Conservation (phyloP, 2,888 invertebrate species). For the Apotomis turbidana region DNA sequence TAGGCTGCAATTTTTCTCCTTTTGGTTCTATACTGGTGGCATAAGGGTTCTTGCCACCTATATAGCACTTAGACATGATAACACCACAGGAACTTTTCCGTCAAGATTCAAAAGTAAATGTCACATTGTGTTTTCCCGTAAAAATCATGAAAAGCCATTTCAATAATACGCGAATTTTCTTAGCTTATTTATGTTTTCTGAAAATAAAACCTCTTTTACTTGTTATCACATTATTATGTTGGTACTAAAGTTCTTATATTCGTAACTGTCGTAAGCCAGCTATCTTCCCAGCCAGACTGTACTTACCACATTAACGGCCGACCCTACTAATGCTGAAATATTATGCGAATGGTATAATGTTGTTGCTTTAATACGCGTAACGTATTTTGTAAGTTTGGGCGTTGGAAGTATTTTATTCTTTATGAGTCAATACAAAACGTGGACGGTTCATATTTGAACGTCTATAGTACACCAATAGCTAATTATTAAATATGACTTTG, state of each 20-base stretch:
- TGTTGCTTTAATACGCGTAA: conserved; percentile 10
- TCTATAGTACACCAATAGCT: too few relatives aligned
- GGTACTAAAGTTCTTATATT: conserved; percentile 28
- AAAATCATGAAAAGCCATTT: background rate
- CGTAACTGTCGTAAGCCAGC: conserved; percentile 35
- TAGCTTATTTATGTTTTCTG: background rate
- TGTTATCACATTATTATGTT: conserved; percentile 34
- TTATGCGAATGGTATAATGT: conserved; percentile 33
- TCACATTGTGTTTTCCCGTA: too few relatives aligned
- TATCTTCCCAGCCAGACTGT: conserved; percentile 35
- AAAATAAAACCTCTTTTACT: conserved; percentile 10
- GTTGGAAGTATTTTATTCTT: background rate
- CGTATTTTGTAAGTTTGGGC: conserved; percentile 3
- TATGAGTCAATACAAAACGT: background rate
- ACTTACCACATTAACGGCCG: conserved; percentile 34
- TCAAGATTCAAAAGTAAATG: too few relatives aligned
- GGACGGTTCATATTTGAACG: background rate
- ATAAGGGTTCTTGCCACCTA: too few relatives aligned
- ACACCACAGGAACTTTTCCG: too few relatives aligned
- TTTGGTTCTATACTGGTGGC: too few relatives aligned
- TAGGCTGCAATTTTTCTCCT: too few relatives aligned
- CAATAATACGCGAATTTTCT: background rate
- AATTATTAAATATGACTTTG: too few relatives aligned
- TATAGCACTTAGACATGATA: too few relatives aligned
- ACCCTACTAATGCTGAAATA: conserved; percentile 39